Evolutionary conservation across 2,113 vertebrate species (phyloP).

Genomic region (Megaceryle torquata): DNA sequence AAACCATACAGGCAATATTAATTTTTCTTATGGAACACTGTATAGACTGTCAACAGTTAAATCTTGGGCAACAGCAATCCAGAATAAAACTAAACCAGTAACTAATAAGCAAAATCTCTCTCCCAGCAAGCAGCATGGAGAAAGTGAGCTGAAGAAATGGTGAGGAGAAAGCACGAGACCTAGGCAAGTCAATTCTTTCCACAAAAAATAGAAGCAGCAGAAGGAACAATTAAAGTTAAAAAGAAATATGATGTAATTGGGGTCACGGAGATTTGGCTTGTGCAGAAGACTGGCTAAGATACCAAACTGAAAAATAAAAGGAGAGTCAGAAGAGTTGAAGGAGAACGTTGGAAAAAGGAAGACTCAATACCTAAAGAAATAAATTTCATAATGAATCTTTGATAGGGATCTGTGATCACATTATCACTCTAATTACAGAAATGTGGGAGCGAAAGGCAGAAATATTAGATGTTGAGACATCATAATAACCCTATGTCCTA

Average conservation of each 20-base stretch:
- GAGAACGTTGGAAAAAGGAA: neutral
- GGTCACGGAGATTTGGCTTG: neutral
- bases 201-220: constrained; percentile 28
- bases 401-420: neutral
- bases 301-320: neutral
- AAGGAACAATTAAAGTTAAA: constrained; percentile 36
- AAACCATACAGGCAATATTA: fast-evolving
- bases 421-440: neutral
- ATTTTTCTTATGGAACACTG: neutral
- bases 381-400: neutral
- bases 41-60: neutral
- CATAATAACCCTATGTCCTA: neutral
- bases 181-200: neutral
- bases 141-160: neutral
- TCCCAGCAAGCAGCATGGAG: neutral
- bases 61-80: neutral
- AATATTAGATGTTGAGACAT: neutral
- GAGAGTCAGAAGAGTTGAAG: neutral
- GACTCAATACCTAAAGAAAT: neutral
- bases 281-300: neutral
- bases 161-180: neutral
- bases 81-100: neutral
- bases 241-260: constrained; percentile 3
- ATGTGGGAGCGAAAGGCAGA: neutral
- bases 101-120: neutral